Evolutionary conservation across 2,888 invertebrate species (phyloP).

Genomic region (Napeogenes sylphis): DNA sequence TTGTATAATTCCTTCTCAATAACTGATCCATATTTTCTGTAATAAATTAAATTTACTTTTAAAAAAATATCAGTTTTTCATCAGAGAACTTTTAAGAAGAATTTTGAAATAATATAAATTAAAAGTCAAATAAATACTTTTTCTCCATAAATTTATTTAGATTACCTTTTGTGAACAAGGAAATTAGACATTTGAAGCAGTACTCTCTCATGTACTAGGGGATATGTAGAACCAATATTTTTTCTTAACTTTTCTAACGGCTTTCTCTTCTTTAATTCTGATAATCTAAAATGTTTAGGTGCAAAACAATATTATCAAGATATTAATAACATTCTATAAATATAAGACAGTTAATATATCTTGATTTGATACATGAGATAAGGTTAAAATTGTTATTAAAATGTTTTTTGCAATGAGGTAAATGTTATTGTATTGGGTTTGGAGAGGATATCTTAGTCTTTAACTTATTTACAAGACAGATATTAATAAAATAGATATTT

Average conservation of each 20-base stretch:
- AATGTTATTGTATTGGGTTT: too few species aligned
- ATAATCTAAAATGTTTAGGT: slow-evolving; percentile 45
- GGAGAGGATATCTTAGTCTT: too few species aligned
- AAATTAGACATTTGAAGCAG: slow-evolving; percentile 80
- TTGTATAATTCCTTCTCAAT: slow-evolving; percentile 76
- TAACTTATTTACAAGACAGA: too few species aligned
- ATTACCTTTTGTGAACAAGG: slow-evolving; percentile 78
- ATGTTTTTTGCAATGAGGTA: too few species aligned
- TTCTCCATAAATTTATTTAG: neutral
- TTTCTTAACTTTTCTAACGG: slow-evolving; percentile 54
- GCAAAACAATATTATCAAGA: neutral
- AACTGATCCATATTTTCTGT: slow-evolving; percentile 64
- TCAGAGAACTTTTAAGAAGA: neutral
- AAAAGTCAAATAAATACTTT: neutral
- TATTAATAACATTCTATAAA: neutral
- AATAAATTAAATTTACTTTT: slow-evolving; percentile 28
- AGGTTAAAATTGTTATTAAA: too few species aligned
- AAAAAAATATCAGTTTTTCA: neutral
- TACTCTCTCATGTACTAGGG: slow-evolving; percentile 82
- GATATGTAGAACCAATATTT: slow-evolving; percentile 80
- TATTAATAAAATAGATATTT: too few species aligned
- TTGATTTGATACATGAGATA: too few species aligned
- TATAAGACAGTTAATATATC: neutral
- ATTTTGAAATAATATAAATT: slow-evolving; percentile 1
- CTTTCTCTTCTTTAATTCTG: slow-evolving; percentile 50